phyloP scores from a whole-genome alignment of 1,140 invertebrate genomes.

The Dendroctonus valens region DNA sequence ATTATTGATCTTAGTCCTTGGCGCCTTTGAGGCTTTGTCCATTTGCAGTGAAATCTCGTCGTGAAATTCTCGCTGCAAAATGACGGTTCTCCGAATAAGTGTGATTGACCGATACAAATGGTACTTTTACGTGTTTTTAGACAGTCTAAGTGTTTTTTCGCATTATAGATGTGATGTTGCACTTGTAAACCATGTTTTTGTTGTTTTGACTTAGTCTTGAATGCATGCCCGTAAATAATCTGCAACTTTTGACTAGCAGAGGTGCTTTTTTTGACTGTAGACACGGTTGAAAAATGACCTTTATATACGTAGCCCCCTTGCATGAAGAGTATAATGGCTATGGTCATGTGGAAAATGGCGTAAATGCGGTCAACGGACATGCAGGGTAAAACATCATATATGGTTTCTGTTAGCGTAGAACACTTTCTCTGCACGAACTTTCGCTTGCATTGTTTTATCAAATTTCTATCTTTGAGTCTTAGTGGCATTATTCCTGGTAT shows the following conservation, averaged over 20 bases:
- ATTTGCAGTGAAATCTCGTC: no score
- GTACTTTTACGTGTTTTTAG: slow-evolving; percentile 22
- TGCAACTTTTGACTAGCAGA: slow-evolving; percentile 7
- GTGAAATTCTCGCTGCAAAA: slow-evolving; percentile 4
- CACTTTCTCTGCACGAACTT: slow-evolving; percentile 12
- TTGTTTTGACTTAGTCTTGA: not conserved
- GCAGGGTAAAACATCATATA: slow-evolving; percentile 38
- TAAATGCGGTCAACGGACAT: slow-evolving; percentile 20
- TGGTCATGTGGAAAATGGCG: slow-evolving; percentile 45
- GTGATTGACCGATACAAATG: slow-evolving; percentile 41
- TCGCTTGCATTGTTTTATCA: not conserved
- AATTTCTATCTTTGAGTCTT: no score
- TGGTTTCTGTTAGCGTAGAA: not conserved
- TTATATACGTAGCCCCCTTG: slow-evolving; percentile 49
- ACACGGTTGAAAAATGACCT: slow-evolving; percentile 42
- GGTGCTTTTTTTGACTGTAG: slow-evolving; percentile 1
- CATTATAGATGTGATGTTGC: not conserved
- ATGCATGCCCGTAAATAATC: no score
- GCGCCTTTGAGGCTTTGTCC: no score
- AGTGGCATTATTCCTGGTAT: no score
- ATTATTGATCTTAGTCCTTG: no score
- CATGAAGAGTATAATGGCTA: slow-evolving; percentile 48
- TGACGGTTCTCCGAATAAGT: slow-evolving; percentile 39
- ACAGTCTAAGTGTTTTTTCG: slow-evolving; percentile 1
- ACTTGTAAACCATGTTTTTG: not conserved